These are phyloP conservation scores for Campylorhamphus procurvoides DNA, from an alignment of 2,113 vertebrate species.

Conservation along the genomic window DNA sequence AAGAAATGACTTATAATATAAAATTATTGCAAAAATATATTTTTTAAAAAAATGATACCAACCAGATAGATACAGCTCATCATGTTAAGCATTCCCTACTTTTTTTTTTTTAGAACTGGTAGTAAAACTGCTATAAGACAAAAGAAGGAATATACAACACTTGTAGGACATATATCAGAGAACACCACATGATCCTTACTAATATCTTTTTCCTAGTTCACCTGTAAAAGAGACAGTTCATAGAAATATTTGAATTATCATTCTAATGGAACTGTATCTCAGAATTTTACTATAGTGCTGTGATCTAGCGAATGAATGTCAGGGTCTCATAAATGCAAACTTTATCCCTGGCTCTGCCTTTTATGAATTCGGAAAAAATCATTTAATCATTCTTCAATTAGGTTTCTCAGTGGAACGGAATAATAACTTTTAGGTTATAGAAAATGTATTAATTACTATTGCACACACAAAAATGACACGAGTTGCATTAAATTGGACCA, in stretches of 20 bases:
- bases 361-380: not conserved
- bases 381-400: not conserved
- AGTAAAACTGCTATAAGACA: not conserved
- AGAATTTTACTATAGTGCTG: not conserved
- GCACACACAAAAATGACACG: not conserved
- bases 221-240: not conserved
- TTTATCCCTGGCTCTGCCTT: not conserved
- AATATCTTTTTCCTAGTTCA: not conserved
- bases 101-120: not conserved
- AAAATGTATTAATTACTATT: not conserved
- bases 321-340: not conserved
- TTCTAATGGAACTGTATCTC: not conserved
- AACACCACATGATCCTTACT: not conserved
- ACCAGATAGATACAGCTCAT: not conserved
- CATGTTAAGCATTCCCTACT: not conserved
- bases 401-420: not conserved
- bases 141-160: not conserved
- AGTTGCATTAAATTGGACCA: not conserved
- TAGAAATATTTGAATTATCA: not conserved
- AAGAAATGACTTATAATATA: constrained; percentile 78
- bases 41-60: constrained; percentile 57
- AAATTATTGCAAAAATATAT: constrained; percentile 75
- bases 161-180: not conserved
- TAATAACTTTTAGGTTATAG: not conserved
- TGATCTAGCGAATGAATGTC: not conserved